Conservation (phyloP, 2,113 vertebrate species). For the Equus przewalskii region DNA sequence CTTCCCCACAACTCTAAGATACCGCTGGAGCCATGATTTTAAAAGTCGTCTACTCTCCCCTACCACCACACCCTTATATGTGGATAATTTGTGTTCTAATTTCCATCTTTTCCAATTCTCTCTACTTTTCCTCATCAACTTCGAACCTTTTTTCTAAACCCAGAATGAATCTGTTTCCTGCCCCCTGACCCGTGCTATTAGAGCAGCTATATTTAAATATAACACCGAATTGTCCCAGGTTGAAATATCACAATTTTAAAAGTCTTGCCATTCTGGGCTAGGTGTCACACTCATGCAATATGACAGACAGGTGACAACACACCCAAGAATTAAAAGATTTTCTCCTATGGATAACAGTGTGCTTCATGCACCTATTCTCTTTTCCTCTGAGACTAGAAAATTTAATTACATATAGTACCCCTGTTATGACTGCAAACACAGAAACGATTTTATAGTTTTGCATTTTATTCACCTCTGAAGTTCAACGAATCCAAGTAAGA, state of each 20-base stretch:
- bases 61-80: conserved; percentile 51
- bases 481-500: conserved; percentile 64
- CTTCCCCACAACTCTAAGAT: conserved; percentile 74
- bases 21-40: conserved; percentile 76
- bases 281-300: conserved; percentile 68
- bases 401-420: conserved; percentile 65
- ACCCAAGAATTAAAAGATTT: conserved; percentile 71
- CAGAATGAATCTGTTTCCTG: background rate
- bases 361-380: conserved; percentile 52
- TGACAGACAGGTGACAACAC: conserved; percentile 84
- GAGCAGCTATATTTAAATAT: conserved; percentile 67
- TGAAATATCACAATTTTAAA: conserved; percentile 68
- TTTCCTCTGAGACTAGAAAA: conserved; percentile 58
- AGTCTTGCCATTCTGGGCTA: conserved; percentile 71
- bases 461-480: conserved; percentile 65
- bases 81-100: conserved; percentile 72
- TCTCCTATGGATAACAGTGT: conserved; percentile 58
- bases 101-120: conserved; percentile 19
- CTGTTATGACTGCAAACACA: conserved; percentile 67
- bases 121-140: conserved; percentile 60
- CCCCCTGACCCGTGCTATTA: background rate
- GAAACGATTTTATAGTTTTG: conserved; percentile 73
- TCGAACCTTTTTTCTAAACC: conserved; percentile 25
- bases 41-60: conserved; percentile 74
- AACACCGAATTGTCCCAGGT: conserved; percentile 65